Base-by-base conservation (phyloP, 2,113 vertebrate genomes). In the Xyrauchen texanus region DNA sequence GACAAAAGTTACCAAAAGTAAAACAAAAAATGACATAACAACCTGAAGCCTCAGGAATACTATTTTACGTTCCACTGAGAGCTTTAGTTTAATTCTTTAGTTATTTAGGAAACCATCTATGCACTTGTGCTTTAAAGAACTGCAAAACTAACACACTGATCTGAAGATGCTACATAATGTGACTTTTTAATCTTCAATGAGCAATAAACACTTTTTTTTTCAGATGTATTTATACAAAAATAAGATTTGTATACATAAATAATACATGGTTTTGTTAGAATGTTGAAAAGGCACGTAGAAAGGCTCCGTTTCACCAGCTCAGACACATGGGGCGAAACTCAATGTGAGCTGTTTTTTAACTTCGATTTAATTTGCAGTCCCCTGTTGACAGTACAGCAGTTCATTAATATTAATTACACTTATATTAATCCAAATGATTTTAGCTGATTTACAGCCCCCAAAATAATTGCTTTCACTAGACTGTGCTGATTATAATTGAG, bases 391-490 rank as follows among this genome's bases (percentile, higher is more conserved):
- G 61, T n/a, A 44, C 42, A 4, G 15, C 34, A 60, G 76, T 68
- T 82, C 76, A 76, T 81, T 84, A 79, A 79, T 84, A 84, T 79
- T 74, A 81, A 78, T 77, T 65, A 64, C 46, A 79, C 66, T 78
- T 77, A 81, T 82, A 84, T 82, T 84, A 81, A 81, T 81, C 79
- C 10, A 7, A 84, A 69, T 81, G 82, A 81, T 81, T 84, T 46
- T 16, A 61, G 76, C 81, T 76, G 78, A 65, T 77, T 82, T 79
- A 66, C 79, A 78, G 70, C 69, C 65, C 21, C 68, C 7, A 57
- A 79, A 84, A 82, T 82, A 84, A 84, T 84, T 84, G 76, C 83
- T 79, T 81, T 79, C 52, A 75, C 81, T 78, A 75, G 82, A 70
- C 80, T 45, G 79, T 70, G 70, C 79, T 84, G 83, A 84, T 84